Evolutionary conservation across 2,888 invertebrate species (phyloP).

Genomic region (Junonia oenone): DNA sequence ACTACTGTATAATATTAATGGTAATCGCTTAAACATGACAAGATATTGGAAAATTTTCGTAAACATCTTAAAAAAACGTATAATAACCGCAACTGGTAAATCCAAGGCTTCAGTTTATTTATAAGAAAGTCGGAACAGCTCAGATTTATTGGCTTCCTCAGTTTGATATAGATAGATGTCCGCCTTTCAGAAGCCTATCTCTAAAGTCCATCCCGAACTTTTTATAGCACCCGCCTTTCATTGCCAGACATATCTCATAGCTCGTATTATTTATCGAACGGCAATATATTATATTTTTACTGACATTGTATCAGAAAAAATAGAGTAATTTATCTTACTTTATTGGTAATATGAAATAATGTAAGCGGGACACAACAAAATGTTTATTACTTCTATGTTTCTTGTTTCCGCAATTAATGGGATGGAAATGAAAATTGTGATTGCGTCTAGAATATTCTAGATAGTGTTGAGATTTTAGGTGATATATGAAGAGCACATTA

Average conservation of each 20-base stretch:
- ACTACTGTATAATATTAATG: too few relatives aligned
- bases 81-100: conserved; percentile 42
- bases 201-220: conserved; percentile 47
- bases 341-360: not conserved
- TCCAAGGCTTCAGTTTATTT: conserved; percentile 47
- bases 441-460: not conserved
- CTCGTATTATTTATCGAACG: conserved; percentile 47
- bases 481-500: conserved; percentile 50
- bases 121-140: conserved; percentile 52
- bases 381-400: conserved; percentile 32
- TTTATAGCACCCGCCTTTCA: conserved; percentile 35
- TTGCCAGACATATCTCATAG: conserved; percentile 39
- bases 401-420: not conserved
- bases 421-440: not conserved
- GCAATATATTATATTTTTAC: conserved; percentile 50
- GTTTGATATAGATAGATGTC: conserved; percentile 55
- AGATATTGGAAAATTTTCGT: not conserved
- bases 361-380: not conserved
- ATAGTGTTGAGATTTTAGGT: not conserved
- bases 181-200: conserved; percentile 45
- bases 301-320: conserved; percentile 39
- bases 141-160: conserved; percentile 66
- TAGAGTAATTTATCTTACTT: not conserved
- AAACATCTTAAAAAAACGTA: not conserved
- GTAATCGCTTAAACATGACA: not conserved